Percentiles rank a stretch among this genome's conserved stretches.
Evolutionary conservation across 2,797 vertebrate genomes (phyloP).

Genomic region (Melanotaenia nigrans): DNA sequence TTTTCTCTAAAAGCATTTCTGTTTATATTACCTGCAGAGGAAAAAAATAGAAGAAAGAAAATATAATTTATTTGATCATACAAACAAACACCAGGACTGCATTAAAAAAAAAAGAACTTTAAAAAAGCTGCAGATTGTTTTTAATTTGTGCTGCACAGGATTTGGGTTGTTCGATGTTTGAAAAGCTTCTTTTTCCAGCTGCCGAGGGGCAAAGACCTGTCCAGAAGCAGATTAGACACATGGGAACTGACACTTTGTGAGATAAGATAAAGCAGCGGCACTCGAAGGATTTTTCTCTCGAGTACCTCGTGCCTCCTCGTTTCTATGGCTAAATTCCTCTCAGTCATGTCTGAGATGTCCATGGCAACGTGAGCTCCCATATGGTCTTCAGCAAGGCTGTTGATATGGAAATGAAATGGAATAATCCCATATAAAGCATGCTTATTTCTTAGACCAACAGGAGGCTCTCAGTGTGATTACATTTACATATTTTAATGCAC

Average conservation of each 20-base stretch:
- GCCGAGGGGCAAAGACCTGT: conserved; percentile 37
- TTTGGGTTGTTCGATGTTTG: conserved; percentile 27
- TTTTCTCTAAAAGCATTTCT: not conserved
- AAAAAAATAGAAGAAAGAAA: not conserved
- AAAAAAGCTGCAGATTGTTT: not conserved
- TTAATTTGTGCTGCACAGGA: not conserved
- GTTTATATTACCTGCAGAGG: not conserved
- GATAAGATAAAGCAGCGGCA: conserved; percentile 52
- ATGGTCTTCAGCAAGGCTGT: conserved; percentile 17
- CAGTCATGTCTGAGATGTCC: conserved; percentile 55
- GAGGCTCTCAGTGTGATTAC: conserved; percentile 41
- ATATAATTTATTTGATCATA: not conserved
- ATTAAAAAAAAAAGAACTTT: not conserved
- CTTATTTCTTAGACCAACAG: conserved; percentile 23
- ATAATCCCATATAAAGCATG: conserved; percentile 52
- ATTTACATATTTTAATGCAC: conserved; percentile 58
- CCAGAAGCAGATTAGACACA: conserved; percentile 27
- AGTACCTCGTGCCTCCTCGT: conserved; percentile 16
- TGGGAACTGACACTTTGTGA: conserved; percentile 48
- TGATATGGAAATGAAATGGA: conserved; percentile 43
- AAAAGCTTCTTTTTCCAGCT: conserved; percentile 34
- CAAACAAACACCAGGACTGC: not conserved
- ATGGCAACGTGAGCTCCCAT: conserved; percentile 66
- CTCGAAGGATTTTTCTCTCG: conserved; percentile 6
- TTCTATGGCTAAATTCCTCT: conserved; percentile 42